Conservation (phyloP, 2,113 vertebrate species). For the Oxyruncus cristatus region DNA sequence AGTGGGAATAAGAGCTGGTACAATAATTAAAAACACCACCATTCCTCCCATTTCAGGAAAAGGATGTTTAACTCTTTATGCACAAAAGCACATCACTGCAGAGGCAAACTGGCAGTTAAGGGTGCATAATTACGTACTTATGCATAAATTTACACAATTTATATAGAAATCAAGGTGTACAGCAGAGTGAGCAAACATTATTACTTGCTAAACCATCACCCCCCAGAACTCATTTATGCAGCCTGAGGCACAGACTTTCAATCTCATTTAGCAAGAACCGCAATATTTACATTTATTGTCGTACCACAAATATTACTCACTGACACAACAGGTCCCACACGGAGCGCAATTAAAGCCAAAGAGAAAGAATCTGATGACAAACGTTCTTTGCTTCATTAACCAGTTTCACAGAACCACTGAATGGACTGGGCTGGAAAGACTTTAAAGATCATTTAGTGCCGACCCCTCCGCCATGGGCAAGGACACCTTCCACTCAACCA, state of each 20-base stretch:
- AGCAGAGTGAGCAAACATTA: neutral
- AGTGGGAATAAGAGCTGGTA: neutral
- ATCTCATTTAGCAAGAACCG: neutral
- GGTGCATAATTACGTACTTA: neutral
- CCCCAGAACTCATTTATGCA: neutral
- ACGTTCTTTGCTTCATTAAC: neutral
- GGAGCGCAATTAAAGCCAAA: neutral
- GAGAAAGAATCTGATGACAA: neutral
- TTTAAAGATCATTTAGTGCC: neutral
- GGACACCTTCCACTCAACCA: neutral
- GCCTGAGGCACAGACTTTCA: neutral
- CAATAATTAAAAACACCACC: neutral
- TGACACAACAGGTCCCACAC: neutral
- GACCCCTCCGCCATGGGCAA: neutral
- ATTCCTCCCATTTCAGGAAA: neutral
- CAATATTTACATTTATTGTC: neutral
- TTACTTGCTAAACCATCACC: neutral
- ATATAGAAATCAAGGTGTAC: neutral
- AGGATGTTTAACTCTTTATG: neutral
- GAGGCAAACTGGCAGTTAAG: neutral
- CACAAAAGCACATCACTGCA: neutral
- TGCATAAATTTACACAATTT: slow-evolving; percentile 28
- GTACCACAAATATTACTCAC: neutral
- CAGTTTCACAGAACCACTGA: neutral
- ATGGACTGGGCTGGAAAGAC: neutral